Percentiles rank a stretch among this genome's conserved stretches.
phyloP scores from a whole-genome alignment of 1,140 invertebrate genomes.

The Ips nitidus region DNA sequence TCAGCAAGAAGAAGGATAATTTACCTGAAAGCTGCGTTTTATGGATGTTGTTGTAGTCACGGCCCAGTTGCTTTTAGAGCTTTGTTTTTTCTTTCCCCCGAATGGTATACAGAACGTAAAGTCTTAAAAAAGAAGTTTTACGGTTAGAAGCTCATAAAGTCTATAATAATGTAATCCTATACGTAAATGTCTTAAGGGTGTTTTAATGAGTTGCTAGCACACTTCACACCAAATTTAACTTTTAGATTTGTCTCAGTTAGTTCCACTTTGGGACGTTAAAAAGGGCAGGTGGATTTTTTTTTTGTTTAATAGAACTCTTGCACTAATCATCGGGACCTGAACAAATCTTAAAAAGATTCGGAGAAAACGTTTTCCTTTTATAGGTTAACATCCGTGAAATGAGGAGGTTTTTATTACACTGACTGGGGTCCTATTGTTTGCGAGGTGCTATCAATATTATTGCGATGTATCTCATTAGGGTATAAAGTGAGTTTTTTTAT shows the following conservation, averaged over 20 bases:
- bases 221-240: constrained; percentile 20
- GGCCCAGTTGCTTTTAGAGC: constrained; percentile 3
- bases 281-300: not conserved
- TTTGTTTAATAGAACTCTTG: constrained; percentile 12
- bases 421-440: constrained; percentile 8
- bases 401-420: constrained; percentile 8
- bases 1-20: constrained; percentile 5
- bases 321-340: constrained; percentile 19
- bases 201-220: constrained; percentile 17
- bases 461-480: too few species aligned
- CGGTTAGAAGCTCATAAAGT: constrained; percentile 7
- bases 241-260: constrained; percentile 10
- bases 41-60: constrained; percentile 5
- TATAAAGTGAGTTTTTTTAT: too few species aligned
- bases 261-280: constrained; percentile 3
- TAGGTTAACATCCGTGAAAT: constrained; percentile 15
- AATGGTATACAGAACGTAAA: not conserved
- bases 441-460: constrained; percentile 15
- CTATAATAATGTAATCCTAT: constrained; percentile 2
- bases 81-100: constrained; percentile 1
- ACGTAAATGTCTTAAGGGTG: not conserved
- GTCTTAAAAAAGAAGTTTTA: constrained; percentile 3
- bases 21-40: constrained; percentile 7
- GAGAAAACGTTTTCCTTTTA: constrained; percentile 15
- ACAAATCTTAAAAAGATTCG: constrained; percentile 18